Base-by-base conservation (phyloP, 1,140 invertebrate genomes). In the Mya arenaria region DNA sequence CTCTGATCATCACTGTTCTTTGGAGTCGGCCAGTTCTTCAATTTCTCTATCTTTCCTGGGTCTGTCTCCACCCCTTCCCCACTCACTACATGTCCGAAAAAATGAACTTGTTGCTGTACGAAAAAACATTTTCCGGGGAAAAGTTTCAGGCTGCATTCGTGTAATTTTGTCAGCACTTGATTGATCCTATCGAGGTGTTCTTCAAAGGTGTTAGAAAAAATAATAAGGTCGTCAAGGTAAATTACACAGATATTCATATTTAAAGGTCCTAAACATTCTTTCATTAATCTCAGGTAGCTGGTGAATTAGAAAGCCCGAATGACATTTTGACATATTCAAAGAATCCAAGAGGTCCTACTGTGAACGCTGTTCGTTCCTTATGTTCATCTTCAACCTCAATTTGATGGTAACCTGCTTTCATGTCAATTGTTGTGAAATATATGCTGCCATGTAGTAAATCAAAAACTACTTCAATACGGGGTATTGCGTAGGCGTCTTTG, bases 351-450 rank as follows among this genome's bases (percentile, higher is more conserved):
- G 48, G 41, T 10, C 68, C 68, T 34, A 72, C 2, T 28, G 41
- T 56, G 36, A 72, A 72, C 4, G 41, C 48, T 52, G 68, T 72
- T 34, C 68, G 19, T 55, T 72, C 25, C 37, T 72, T 72, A 41
- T 72, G 68, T 10, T 23, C 25, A 25, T 72, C 68, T 55, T 72
- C 48, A 30, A 56, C 4, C 17, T 72, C 68, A n/a, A 72, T 41
- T 56, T 72, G 68, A 55, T 72, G 48, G 23, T 72, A 72, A 23
- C 68, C 68, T 10, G 34, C 19, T 39, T 68, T 68, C 65, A 68
- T 37, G n/a, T 68, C 65, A n/a, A 68, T 39, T 6, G 65, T 68
- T 39, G 65, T 52, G 28, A 71, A 71, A 6, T 23, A 30, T 34
- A 52, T 71, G 5, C 41, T 3, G 10, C 41, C 68, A 23, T 71